Base-by-base conservation (phyloP, 1,140 invertebrate species). In the Zophobas atratus region DNA sequence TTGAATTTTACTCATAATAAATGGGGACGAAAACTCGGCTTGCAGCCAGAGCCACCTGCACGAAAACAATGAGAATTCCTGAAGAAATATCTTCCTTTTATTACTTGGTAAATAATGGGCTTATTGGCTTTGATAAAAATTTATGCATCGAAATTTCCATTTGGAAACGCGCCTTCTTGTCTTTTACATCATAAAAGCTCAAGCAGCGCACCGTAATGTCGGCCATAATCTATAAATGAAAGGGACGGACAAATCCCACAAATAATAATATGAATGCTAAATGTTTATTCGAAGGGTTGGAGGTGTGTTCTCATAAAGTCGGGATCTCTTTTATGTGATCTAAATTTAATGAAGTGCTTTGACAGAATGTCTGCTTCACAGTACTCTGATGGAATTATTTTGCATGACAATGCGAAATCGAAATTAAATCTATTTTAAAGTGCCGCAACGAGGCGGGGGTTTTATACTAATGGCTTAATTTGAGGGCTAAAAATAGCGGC, bases 1-100 rank as follows among this genome's bases (percentile, higher is more conserved):
- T 76, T 76, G 75, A 76, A 76, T 76, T 76, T 76, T 70, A 76
- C 34, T 76, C 60, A 70, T 76, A 76, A 76, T 76, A 76, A 76
- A 76, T 76, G 75, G 75, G 67, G 60, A 63, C 70, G 75, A 53
- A 76, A 75, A 51, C 60, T 39, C 38, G 60, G 57, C 49, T 51
- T 67, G 48, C 56, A 63, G 43, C 43, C 48, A 57, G 57, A 48
- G 75, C 57, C 75, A 76, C 75, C 75, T 76, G 75, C 75, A 76
- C 36, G 75, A 76, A 76, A 76, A 76, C 75, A 76, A 76, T 76
- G 48, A 55, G 51, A 76, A 76, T 76, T 76, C 75, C 60, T 70
- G 2, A 70, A 67, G 60, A 76, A 76, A 70, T 76, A 70, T 76
- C 75, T 70, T 76, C 60, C 53, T 76, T 76, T 76, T 76, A 76